Evolutionary conservation across 1,140 invertebrate species (phyloP).

Genomic region (Episyrphus balteatus): DNA sequence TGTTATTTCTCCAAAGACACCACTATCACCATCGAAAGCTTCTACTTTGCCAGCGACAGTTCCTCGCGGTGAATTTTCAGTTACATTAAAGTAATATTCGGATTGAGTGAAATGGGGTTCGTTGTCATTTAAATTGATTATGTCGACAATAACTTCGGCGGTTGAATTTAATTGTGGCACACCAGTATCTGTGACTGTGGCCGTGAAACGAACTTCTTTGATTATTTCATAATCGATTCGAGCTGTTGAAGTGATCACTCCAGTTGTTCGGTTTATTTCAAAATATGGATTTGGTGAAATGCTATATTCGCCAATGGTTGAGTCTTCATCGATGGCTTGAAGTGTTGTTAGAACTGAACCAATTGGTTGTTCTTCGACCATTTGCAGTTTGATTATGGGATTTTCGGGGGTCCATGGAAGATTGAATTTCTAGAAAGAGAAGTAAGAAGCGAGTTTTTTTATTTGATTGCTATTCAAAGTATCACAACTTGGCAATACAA

Average conservation of each 20-base stretch:
- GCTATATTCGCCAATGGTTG: constrained; percentile 63
- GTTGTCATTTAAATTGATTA: constrained; percentile 81
- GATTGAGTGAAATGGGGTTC: constrained; percentile 61
- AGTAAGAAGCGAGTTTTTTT: background rate
- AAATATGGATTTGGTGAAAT: constrained; percentile 54
- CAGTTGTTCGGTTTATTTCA: constrained; percentile 62
- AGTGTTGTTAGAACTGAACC: constrained; percentile 70
- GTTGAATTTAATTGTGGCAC: constrained; percentile 65
- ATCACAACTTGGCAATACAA: no score
- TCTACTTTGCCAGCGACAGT: constrained; percentile 56
- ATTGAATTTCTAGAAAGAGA: constrained; percentile 40
- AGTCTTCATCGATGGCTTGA: constrained; percentile 70
- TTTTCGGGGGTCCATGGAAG: constrained; percentile 62
- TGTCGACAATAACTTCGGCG: constrained; percentile 60
- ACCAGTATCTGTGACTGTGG: constrained; percentile 72
- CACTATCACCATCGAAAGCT: constrained; percentile 64
- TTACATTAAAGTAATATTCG: constrained; percentile 55
- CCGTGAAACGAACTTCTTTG: constrained; percentile 62
- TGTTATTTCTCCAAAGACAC: constrained; percentile 58
- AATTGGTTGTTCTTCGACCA: constrained; percentile 73
- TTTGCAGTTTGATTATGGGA: constrained; percentile 53
- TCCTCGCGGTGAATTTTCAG: constrained; percentile 62
- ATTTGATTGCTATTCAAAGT: no score
- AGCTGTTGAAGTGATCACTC: constrained; percentile 66
- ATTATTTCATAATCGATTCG: constrained; percentile 74